Evolutionary conservation across 2,797 vertebrate species (phyloP), one percentile per base, ranked within the genome.

Genomic region (Hephaestus fuliginosus): DNA sequence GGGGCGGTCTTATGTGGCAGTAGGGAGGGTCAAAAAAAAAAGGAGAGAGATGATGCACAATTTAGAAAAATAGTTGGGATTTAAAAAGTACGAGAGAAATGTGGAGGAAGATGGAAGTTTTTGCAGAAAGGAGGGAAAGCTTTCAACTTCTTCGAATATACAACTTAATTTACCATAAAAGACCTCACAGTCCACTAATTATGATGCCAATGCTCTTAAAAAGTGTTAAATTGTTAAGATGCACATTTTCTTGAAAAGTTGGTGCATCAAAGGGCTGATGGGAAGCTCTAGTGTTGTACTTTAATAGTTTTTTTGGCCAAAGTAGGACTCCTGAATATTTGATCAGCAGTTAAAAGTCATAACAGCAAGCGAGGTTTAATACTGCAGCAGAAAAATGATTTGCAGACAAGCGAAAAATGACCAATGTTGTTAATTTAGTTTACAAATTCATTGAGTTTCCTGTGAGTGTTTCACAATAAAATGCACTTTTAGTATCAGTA

Each of bases 21-120:
- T 57, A 76, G 70, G 46, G 63, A 80, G 63, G 76, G 86, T 82
- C 14, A 41, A 46, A 48, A 28, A 77, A 87, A 77, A 87, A 77
- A 74, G 33, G 48, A 63, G 9, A 58, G 18, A 30, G 56, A 66
- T 74, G 72, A 49, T 56, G 69, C 41, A 71, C 71, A 68, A 72
- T 78, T 82, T 56, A n/a, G 63, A 11, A 48, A 73, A 86, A 84
- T 52, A 36, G 46, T 53, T 81, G 55, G 51, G 12, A 68, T 87
- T 74, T 39, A 70, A 69, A 74, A 48, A 49, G 10, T 1, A 33
- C 46, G 22, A 53, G 15, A 52, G 13, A 66, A 67, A 56, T 61
- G 18, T 49, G 74, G 18, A 76, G 36, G 49, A 75, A 33, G 30
- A 33, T 33, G 30, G 30, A 61, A 25, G 9, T 20, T 28, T 39